Percentiles rank a stretch among this genome's conserved stretches.
Evolutionary conservation across 2,888 invertebrate genomes (phyloP).

Genomic region (Diachrysia chrysitis): DNA sequence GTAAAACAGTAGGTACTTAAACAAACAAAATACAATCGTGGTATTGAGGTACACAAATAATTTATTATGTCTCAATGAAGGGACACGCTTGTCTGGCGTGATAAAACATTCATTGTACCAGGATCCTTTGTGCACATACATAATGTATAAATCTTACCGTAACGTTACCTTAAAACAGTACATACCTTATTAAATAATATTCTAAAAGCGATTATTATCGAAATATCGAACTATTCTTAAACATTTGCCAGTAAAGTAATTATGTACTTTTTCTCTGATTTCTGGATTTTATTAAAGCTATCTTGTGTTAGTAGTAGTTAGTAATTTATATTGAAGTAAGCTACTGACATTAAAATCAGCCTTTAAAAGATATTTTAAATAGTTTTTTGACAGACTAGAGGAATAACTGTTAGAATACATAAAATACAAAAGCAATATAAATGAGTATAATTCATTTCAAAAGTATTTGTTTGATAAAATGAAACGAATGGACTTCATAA

Average conservation of each 20-base stretch:
- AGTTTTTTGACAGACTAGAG: too few species aligned
- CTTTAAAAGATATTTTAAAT: too few species aligned
- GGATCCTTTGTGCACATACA: neutral
- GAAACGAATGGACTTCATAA: constrained; percentile 74
- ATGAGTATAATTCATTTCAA: constrained; percentile 26
- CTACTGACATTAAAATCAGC: too few species aligned
- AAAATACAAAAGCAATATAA: constrained; percentile 2
- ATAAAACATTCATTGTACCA: constrained; percentile 66
- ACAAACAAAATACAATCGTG: constrained; percentile 40
- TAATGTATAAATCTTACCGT: neutral
- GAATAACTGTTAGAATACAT: neutral
- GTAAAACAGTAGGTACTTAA: constrained; percentile 35
- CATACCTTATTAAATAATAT: constrained; percentile 5
- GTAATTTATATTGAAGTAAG: too few species aligned
- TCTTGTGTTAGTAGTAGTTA: too few species aligned
- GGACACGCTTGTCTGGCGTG: constrained; percentile 54
- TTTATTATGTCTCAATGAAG: constrained; percentile 64
- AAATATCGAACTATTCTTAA: too few species aligned
- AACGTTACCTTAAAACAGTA: constrained; percentile 3
- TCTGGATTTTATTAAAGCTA: too few species aligned
- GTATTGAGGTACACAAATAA: constrained; percentile 61
- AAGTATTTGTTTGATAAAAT: constrained; percentile 54
- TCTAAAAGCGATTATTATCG: too few species aligned
- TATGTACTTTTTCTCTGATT: too few species aligned
- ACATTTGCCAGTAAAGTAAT: too few species aligned